Base-by-base conservation (phyloP, 2,888 invertebrate genomes). In the Chymomyza caudatula region DNA sequence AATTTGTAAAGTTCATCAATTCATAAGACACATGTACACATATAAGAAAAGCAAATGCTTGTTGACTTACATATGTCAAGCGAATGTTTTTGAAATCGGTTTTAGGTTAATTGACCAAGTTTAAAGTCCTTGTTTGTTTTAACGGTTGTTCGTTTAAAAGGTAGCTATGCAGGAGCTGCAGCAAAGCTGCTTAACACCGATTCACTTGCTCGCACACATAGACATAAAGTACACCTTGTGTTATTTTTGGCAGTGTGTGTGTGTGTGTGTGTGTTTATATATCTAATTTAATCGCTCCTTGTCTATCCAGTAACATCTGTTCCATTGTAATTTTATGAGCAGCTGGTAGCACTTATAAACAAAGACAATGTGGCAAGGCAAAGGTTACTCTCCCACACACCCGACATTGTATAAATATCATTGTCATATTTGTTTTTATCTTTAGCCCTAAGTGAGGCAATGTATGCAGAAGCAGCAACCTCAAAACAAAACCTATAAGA, bases 31-130 rank as follows among this genome's bases (percentile, higher is more conserved):
- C 25, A 25, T 37, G 15, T 20, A 54, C n/a, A 29, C 43, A 44
- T 52, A 42, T 47, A 44, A 47, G 22, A 42, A 3, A 20, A 29
- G 37, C 42, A 56, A 37, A 56, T 20, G 11, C 11, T 4, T 20
- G 51, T 20, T 8, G 20, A 51, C 17, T n/a, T 49, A 6, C n/a
- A 71, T 76, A 78, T 84, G 79, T 78, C 77, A 82, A 74, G 74
- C 77, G 69, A 77, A 74, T 76, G 74, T 83, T 80, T 71, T 78
- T 79, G 68, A 76, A 83, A 82, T 80, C 85, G 80, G 74, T 82
- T 85, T 82, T 83, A 82, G 85, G 80, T 85, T 82, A 82, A 82
- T 82, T 82, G 85, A 79, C 85, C 85, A 82, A 85, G 77, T 82
- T 82, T 77, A 73, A 77, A 65, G 63, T 80, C 59, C 63, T 71